These are phyloP conservation scores for Bradypodion pumilum DNA, from an alignment of 2,797 vertebrate genomes.

Conservation along the genomic window DNA sequence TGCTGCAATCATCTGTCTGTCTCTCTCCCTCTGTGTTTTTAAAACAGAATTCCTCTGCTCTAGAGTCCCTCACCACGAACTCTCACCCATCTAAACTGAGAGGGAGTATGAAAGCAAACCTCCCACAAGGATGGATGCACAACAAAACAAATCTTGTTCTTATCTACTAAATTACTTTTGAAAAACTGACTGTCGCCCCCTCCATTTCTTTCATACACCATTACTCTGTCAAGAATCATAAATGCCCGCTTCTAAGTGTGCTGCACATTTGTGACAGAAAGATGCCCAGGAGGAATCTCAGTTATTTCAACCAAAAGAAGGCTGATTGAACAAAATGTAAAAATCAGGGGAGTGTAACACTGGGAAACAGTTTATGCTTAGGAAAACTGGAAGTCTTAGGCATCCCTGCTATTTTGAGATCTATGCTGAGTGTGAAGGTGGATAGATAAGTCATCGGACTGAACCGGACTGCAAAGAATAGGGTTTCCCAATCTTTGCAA, in stretches of 20 bases:
- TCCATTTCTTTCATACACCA: constrained; percentile 14
- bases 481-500: no score
- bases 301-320: constrained; percentile 31
- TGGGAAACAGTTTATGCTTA: not conserved
- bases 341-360: constrained; percentile 7
- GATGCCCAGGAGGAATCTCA: constrained; percentile 40
- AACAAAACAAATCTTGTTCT: constrained; percentile 20
- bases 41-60: not conserved
- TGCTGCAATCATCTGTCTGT: no score
- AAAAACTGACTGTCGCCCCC: not conserved
- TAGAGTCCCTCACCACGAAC: not conserved
- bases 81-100: not conserved
- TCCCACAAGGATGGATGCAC: not conserved
- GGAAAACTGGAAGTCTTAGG: not conserved
- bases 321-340: constrained; percentile 9
- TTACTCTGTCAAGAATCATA: constrained; percentile 14
- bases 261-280: constrained; percentile 24
- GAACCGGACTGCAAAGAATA: no score
- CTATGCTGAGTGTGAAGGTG: not conserved
- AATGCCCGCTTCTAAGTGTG: constrained; percentile 20
- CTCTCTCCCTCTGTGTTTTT: no score
- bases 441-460: not conserved
- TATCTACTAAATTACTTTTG: constrained; percentile 20
- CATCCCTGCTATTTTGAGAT: no score
- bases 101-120: not conserved